Percentiles rank a stretch among this genome's conserved stretches.
Conservation (phyloP, 2,888 invertebrate genomes). For the Habroteleia sp. region DNA sequence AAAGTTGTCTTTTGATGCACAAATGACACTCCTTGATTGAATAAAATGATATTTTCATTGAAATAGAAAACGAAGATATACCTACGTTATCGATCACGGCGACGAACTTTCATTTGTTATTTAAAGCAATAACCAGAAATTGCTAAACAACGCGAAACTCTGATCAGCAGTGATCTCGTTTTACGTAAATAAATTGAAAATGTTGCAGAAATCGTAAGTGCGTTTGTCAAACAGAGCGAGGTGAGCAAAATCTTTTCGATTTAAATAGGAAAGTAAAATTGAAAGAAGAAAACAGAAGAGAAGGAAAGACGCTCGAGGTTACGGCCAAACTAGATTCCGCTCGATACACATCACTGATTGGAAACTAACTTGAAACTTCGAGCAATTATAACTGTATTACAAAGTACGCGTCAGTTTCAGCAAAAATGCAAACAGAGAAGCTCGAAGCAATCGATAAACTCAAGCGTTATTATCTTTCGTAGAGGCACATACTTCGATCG, state of each 20-base stretch:
- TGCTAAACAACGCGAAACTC: too few species aligned
- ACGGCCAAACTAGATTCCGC: constrained; percentile 18
- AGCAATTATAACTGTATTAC: constrained; percentile 41
- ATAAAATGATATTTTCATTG: too few species aligned
- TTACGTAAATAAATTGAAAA: too few species aligned
- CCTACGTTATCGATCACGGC: too few species aligned
- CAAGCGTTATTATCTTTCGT: constrained; percentile 15
- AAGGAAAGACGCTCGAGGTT: constrained; percentile 1
- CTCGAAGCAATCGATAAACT: constrained; percentile 7
- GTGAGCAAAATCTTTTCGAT: constrained; percentile 46
- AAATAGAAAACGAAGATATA: too few species aligned
- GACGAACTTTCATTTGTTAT: too few species aligned
- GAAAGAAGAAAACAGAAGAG: constrained; percentile 24
- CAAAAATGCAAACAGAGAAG: constrained; percentile 9
- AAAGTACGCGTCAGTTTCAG: constrained; percentile 10
- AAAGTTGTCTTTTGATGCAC: too few species aligned
- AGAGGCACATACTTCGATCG: too few species aligned
- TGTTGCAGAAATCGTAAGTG: constrained; percentile 48
- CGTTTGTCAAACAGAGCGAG: constrained; percentile 34
- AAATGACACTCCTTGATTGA: too few species aligned
- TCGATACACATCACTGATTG: constrained; percentile 46
- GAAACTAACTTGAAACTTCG: constrained; percentile 31
- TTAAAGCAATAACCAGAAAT: too few species aligned
- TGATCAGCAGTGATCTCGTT: too few species aligned
- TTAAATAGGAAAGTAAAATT: constrained; percentile 52